These are phyloP conservation scores for Melanostoma mellinum DNA, from an alignment of 2,888 invertebrate genomes.

Conservation along the genomic window DNA sequence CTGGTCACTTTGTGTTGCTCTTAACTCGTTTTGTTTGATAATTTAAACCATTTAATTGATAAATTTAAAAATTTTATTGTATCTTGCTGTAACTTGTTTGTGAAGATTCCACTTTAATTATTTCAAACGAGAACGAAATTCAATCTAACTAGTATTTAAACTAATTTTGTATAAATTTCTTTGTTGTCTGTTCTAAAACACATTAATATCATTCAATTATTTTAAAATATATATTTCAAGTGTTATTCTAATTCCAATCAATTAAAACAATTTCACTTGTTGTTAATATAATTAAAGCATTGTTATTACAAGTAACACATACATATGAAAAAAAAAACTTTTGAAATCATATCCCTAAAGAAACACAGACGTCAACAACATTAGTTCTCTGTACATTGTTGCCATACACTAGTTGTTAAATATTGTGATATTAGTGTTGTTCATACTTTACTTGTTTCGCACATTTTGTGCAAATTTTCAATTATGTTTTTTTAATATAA, in stretches of 20 bases:
- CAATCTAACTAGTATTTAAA: constrained; percentile 53
- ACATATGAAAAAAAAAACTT: not conserved
- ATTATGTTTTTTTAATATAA: too few relatives aligned
- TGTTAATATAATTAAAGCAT: constrained; percentile 50
- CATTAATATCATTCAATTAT: constrained; percentile 24
- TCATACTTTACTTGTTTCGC: too few relatives aligned
- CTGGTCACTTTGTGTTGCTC: constrained; percentile 11
- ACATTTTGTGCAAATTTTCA: too few relatives aligned
- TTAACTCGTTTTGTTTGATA: not conserved
- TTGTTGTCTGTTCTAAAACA: constrained; percentile 21
- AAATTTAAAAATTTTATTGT: constrained; percentile 26
- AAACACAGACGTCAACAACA: too few relatives aligned
- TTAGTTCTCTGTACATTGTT: too few relatives aligned
- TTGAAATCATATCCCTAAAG: constrained; percentile 10
- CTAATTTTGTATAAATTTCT: constrained; percentile 46
- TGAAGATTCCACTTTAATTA: constrained; percentile 34
- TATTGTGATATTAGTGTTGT: too few relatives aligned
- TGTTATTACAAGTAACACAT: constrained; percentile 26
- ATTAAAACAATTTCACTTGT: constrained; percentile 8
- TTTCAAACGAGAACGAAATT: constrained; percentile 48
- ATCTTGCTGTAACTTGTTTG: constrained; percentile 32
- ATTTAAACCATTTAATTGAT: constrained; percentile 17
- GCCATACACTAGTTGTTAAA: too few relatives aligned
- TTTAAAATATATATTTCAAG: constrained; percentile 27
- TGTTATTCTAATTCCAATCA: constrained; percentile 2